Percentiles rank a stretch among this genome's conserved stretches.
These are phyloP conservation scores for Lithophane semibrunnea DNA, from an alignment of 2,888 invertebrate species.

Conservation along the genomic window DNA sequence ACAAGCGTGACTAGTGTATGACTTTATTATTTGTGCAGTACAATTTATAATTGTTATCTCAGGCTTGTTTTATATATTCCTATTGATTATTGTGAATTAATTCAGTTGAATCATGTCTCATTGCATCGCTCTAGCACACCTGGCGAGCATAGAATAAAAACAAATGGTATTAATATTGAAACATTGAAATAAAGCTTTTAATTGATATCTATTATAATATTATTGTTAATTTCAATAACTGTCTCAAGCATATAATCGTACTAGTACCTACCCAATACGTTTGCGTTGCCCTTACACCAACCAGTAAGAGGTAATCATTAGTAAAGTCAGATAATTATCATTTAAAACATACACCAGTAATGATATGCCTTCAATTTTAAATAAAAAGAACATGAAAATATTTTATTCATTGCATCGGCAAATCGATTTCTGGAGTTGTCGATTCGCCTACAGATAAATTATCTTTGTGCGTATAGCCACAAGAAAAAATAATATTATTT, in stretches of 20 bases:
- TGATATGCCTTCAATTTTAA: neutral
- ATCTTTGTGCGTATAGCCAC: no score
- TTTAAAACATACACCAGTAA: neutral
- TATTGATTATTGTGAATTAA: slow-evolving; percentile 3
- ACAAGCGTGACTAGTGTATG: slow-evolving; percentile 9
- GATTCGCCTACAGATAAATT: no score
- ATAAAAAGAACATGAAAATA: neutral
- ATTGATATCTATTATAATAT: no score
- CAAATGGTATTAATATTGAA: neutral
- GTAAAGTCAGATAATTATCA: neutral
- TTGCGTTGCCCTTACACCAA: neutral
- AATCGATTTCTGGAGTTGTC: no score
- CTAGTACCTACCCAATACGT: no score
- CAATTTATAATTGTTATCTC: slow-evolving; percentile 6
- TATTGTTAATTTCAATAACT: neutral
- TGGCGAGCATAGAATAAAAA: neutral
- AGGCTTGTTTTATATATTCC: neutral
- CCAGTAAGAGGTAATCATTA: no score
- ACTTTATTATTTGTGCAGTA: slow-evolving; percentile 17
- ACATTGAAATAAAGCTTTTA: neutral
- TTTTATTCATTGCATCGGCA: neutral
- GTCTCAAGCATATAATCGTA: neutral
- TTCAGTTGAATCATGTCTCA: slow-evolving; percentile 7
- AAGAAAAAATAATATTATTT: no score
- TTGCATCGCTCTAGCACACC: neutral